Evolutionary conservation across 2,888 invertebrate species (phyloP).

Genomic region (Ormyrus labotus): DNA sequence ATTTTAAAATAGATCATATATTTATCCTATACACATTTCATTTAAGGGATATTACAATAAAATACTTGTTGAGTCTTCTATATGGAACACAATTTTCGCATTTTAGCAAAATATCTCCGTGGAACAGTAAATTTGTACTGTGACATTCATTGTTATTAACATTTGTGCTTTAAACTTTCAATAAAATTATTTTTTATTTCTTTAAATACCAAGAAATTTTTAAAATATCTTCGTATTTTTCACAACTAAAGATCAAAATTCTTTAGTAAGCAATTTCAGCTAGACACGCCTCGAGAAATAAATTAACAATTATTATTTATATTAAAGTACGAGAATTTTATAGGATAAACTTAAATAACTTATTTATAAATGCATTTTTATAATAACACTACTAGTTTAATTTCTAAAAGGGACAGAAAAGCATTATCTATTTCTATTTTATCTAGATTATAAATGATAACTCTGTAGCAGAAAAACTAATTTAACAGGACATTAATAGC

Average conservation of each 20-base stretch:
- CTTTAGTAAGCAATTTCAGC: neutral
- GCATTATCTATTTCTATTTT: neutral
- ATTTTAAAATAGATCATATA: slow-evolving; percentile 45
- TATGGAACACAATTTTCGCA: slow-evolving; percentile 41
- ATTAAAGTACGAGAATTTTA: slow-evolving; percentile 5
- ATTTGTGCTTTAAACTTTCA: slow-evolving; percentile 27
- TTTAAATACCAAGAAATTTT: slow-evolving; percentile 8
- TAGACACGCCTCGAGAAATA: too few relatives aligned
- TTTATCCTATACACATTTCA: slow-evolving; percentile 36
- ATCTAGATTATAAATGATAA: slow-evolving; percentile 5
- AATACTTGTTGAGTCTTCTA: slow-evolving; percentile 36
- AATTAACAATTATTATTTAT: neutral
- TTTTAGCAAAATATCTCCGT: slow-evolving; percentile 29
- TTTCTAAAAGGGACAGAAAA: slow-evolving; percentile 27
- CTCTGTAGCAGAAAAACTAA: neutral
- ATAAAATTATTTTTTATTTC: slow-evolving; percentile 4
- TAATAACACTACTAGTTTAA: slow-evolving; percentile 8
- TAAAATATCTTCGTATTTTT: slow-evolving; percentile 11
- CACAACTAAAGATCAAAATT: slow-evolving; percentile 23
- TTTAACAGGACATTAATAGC: slow-evolving; percentile 14
- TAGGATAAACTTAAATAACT: slow-evolving; percentile 8
- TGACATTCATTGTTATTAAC: slow-evolving; percentile 18
- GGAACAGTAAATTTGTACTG: slow-evolving; percentile 44
- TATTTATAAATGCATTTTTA: slow-evolving; percentile 37
- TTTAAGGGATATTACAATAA: slow-evolving; percentile 46